Percentiles rank a stretch among this genome's conserved stretches.
These are phyloP conservation scores for Noctua janthe DNA, from an alignment of 2,888 invertebrate species.

Conservation along the genomic window DNA sequence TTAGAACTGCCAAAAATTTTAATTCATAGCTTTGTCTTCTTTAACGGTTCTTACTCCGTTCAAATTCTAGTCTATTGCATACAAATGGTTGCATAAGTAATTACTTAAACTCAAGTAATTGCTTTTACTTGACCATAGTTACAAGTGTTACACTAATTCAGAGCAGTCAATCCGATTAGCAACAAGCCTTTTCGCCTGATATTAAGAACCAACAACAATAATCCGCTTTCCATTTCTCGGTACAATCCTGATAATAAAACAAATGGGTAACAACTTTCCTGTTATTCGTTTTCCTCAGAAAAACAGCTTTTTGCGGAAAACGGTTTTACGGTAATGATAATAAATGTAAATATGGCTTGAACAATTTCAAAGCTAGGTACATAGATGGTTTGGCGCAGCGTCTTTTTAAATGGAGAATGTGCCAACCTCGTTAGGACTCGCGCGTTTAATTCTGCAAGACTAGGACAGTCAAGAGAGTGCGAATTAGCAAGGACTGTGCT, in stretches of 20 bases:
- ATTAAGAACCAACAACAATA: background rate
- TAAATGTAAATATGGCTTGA: slow-evolving; percentile 17
- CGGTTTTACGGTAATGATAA: slow-evolving; percentile 19
- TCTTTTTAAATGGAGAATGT: slow-evolving; percentile 16
- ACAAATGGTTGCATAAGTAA: too few species aligned
- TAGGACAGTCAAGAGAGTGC: slow-evolving; percentile 27
- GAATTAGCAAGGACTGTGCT: slow-evolving; percentile 37
- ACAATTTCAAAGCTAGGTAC: slow-evolving; percentile 11
- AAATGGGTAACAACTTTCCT: background rate
- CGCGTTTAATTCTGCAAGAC: slow-evolving; percentile 50
- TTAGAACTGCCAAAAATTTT: background rate
- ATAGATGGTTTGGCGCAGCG: background rate
- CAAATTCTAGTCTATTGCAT: background rate
- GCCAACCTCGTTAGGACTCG: slow-evolving; percentile 31
- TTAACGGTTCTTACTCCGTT: background rate
- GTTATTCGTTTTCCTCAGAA: slow-evolving; percentile 8
- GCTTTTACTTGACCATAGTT: background rate
- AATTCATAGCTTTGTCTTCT: background rate
- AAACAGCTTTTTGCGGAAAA: slow-evolving; percentile 6
- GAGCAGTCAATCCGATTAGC: background rate
- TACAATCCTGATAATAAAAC: slow-evolving; percentile 11
- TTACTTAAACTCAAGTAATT: too few species aligned
- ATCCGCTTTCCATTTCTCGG: slow-evolving; percentile 7
- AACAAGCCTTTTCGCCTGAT: background rate
- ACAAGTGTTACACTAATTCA: background rate